phyloP scores from a whole-genome alignment of 2,113 vertebrate genomes.

The Myrmecophaga tridactyla region DNA sequence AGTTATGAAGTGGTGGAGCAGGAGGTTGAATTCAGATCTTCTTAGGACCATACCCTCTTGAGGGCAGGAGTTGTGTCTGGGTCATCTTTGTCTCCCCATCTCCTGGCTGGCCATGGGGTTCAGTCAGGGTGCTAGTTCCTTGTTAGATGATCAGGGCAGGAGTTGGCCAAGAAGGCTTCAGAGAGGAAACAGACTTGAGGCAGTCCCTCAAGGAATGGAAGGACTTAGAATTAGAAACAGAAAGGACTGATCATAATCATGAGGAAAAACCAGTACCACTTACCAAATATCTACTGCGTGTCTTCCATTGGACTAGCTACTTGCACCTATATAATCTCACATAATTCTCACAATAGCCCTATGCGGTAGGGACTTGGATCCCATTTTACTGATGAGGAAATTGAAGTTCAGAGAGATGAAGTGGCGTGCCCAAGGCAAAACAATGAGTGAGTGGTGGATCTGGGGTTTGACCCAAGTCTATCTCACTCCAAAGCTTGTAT shows the following conservation, averaged over 20 bases:
- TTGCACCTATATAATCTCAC: rapidly evolving
- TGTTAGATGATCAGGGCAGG: neutral
- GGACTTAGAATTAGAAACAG: neutral
- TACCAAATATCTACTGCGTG: rapidly evolving
- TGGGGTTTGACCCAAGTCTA: neutral
- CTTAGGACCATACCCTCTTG: rapidly evolving
- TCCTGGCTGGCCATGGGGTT: neutral
- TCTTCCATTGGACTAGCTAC: neutral
- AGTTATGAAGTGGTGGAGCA: neutral
- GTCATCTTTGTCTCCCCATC: neutral
- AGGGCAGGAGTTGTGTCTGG: neutral
- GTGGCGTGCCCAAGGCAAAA: neutral
- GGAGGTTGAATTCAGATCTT: neutral
- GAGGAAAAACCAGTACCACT: neutral
- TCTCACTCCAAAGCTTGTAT: neutral
- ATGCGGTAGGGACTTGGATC: neutral
- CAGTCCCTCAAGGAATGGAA: neutral
- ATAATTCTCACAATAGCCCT: neutral
- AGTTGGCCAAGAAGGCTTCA: neutral
- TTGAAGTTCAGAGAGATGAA: neutral
- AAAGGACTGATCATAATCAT: neutral
- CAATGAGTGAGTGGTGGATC: neutral
- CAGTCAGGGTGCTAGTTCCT: neutral
- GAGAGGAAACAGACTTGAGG: neutral
- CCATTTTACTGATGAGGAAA: neutral